Percentiles rank a stretch among this genome's conserved stretches.
These are phyloP conservation scores for Morus bassanus DNA, from an alignment of 2,797 vertebrate species.

Conservation along the genomic window DNA sequence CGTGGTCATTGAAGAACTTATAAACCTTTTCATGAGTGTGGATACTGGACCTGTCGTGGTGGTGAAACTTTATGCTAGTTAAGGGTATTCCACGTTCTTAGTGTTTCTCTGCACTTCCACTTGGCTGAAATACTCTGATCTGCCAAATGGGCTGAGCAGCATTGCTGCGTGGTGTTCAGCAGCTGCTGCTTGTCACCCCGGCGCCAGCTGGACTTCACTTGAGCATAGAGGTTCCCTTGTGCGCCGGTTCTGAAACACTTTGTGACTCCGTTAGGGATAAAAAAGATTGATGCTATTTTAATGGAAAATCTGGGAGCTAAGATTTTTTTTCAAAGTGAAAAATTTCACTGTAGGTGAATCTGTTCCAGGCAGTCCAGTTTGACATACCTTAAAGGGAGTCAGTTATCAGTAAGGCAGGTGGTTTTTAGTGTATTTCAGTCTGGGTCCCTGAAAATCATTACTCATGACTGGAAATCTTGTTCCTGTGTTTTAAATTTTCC, in stretches of 20 bases:
- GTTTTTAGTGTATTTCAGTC: background rate
- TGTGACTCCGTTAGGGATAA: background rate
- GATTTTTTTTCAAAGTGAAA: background rate
- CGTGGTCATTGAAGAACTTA: background rate
- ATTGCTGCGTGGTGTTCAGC: background rate
- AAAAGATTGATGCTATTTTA: slow-evolving; percentile 22
- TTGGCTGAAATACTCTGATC: background rate
- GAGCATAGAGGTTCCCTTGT: background rate
- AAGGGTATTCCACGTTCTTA: rapidly evolving
- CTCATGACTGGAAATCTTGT: slow-evolving; percentile 4
- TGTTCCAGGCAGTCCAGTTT: background rate
- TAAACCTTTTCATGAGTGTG: background rate
- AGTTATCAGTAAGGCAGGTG: slow-evolving; percentile 15
- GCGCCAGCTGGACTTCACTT: background rate
- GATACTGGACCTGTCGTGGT: background rate
- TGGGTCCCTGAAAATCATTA: slow-evolving; percentile 35
- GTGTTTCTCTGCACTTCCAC: background rate
- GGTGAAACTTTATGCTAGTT: background rate
- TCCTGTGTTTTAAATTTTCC: background rate
- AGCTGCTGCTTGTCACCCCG: background rate
- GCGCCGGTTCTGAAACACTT: background rate
- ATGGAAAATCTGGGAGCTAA: slow-evolving; percentile 23
- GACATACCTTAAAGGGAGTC: background rate
- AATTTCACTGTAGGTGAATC: background rate
- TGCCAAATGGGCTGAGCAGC: background rate